These are phyloP conservation scores for Hesperia comma DNA, from an alignment of 2,888 invertebrate species.

Conservation along the genomic window DNA sequence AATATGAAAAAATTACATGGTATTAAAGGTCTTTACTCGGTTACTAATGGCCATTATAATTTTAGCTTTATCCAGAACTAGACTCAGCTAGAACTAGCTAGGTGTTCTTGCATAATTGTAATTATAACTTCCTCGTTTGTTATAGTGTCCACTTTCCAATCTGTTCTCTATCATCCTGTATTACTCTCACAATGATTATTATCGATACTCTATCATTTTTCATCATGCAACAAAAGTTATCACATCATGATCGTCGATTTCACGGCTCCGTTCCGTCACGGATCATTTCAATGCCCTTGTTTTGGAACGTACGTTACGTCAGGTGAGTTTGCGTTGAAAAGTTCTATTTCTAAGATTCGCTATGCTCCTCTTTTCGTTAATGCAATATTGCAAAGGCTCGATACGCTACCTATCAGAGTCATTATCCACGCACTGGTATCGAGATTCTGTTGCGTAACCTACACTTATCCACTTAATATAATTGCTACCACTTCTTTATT, in stretches of 20 bases:
- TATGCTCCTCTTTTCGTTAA: slow-evolving; percentile 54
- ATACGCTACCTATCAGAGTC: slow-evolving; percentile 36
- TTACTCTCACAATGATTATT: slow-evolving; percentile 32
- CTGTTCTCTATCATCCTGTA: slow-evolving; percentile 30
- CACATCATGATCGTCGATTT: slow-evolving; percentile 59
- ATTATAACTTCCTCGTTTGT: slow-evolving; percentile 37
- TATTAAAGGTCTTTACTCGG: neutral
- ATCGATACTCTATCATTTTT: slow-evolving; percentile 37
- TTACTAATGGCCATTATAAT: neutral
- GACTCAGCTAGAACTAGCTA: slow-evolving; percentile 19
- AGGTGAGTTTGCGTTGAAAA: slow-evolving; percentile 40
- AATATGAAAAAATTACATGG: no score
- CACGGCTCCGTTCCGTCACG: slow-evolving; percentile 59
- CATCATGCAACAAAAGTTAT: slow-evolving; percentile 37
- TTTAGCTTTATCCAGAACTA: slow-evolving; percentile 3
- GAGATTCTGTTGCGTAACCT: slow-evolving; percentile 33
- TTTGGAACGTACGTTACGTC: slow-evolving; percentile 52
- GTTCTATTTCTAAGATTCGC: slow-evolving; percentile 59
- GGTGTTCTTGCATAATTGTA: slow-evolving; percentile 36
- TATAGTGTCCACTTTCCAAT: slow-evolving; percentile 37
- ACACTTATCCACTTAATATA: slow-evolving; percentile 35
- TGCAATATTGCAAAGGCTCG: slow-evolving; percentile 55
- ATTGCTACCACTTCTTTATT: slow-evolving; percentile 23
- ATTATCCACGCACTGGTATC: slow-evolving; percentile 31
- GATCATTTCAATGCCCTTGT: slow-evolving; percentile 66